Evolutionary conservation across 92 coral and sea anemone genomes (phyloP), one percentile per base, ranked within the genome.

Genomic region (Palythoa caribaeorum): DNA sequence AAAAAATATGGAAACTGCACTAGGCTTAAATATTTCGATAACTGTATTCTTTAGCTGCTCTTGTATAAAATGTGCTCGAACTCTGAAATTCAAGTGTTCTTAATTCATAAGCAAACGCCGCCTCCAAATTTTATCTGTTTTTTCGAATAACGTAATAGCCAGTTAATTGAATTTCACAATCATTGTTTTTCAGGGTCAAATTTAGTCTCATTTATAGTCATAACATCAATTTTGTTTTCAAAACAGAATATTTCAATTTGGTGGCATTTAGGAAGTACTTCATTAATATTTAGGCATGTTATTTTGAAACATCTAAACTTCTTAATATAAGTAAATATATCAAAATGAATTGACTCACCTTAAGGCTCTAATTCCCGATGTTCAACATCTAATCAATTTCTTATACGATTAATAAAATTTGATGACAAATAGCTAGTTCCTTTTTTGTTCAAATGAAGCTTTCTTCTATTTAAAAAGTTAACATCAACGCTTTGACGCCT

Each of bases 381-480:
- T 76, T 76, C 80, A 28, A 19, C 60, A 2, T 17, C 1, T 6
- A n/a, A 51, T 76, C 63, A 76, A 51, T 51, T 59, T 14, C 17
- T 76, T 17, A 11, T 76, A 40, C 47, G 1, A 16, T 76, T 76
- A 76, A 76, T 48, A 50, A 76, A 3, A n/a, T 76, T 76, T 17
- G 65, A 76, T 1, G 80, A 62, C 10, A 28, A 28, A 28, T 28
- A 28, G 28, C 28, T 28, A 28, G 28, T 28, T 28, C 28, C 28
- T 28, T 76, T 76, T 53, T 76, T 76, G 80, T 76, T 76, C 4
- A 52, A 38, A 50, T 76, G 80, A 19, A 76, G 11, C 62, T 76
- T 76, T 37, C 65, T 76, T 10, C 65, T 21, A 19, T 76, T 76
- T 52, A 76, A 38, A 19, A 38, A 51, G 80, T 38, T 50, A n/a